A percentile compares a stretch with the other conserved stretches of the same genome.
Evolutionary conservation across 2,888 invertebrate species (phyloP).

Genomic region (Tuta absoluta): DNA sequence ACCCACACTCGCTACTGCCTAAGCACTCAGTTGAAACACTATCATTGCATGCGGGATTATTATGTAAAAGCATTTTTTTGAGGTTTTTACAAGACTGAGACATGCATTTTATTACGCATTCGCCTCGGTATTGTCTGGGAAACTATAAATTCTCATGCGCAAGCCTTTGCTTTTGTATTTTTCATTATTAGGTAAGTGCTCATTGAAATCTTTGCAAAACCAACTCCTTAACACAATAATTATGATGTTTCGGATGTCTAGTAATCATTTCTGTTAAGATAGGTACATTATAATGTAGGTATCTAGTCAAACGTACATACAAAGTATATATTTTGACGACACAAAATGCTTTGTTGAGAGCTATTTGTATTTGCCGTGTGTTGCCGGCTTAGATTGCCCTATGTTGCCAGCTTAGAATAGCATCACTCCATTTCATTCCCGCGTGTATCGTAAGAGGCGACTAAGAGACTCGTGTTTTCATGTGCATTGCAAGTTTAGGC

Average conservation of each 20-base stretch:
- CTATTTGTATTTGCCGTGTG: too few relatives aligned
- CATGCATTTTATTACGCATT: conserved; percentile 55
- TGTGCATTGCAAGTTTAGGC: too few relatives aligned
- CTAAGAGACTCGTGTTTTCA: too few relatives aligned
- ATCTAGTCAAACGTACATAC: background rate
- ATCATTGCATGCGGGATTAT: conserved; percentile 61
- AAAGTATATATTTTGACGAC: background rate
- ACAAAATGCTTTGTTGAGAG: background rate
- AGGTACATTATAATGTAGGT: background rate
- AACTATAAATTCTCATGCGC: conserved; percentile 73
- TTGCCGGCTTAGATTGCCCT: too few relatives aligned
- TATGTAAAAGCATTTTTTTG: conserved; percentile 66
- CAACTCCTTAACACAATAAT: background rate
- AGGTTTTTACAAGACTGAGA: conserved; percentile 55
- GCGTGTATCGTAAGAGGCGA: too few relatives aligned
- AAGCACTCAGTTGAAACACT: conserved; percentile 6
- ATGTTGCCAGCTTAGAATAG: too few relatives aligned
- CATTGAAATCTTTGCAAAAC: background rate
- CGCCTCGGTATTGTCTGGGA: conserved; percentile 68
- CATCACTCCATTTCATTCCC: too few relatives aligned
- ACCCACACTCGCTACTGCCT: conserved; percentile 12
- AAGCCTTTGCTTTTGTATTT: conserved; percentile 43
- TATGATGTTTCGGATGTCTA: background rate
- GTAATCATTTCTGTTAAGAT: background rate
- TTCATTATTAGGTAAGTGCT: conserved; percentile 29